Conservation (phyloP, 2,888 invertebrate species). For the Acanthosepion pharaonis region DNA sequence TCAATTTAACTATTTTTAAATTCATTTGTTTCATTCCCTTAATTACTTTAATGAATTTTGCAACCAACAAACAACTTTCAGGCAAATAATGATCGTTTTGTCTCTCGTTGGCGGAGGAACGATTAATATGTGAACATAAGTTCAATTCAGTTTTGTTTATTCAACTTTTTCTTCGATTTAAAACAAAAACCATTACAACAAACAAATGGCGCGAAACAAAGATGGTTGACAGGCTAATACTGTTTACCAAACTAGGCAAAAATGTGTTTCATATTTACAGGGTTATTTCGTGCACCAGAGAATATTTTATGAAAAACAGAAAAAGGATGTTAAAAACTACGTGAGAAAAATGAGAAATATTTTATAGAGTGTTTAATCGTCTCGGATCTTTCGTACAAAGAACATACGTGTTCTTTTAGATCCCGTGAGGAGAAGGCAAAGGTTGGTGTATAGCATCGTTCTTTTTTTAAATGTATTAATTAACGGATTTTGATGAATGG, state of each 20-base stretch:
- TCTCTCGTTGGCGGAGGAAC: not conserved
- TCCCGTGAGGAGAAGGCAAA: not conserved
- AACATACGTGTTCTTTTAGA: not conserved
- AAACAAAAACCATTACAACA: not conserved
- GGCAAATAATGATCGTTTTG: not conserved
- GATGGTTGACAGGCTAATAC: too few relatives aligned
- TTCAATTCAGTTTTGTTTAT: not conserved
- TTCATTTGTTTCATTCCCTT: not conserved
- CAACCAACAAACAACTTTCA: not conserved
- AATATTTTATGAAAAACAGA: too few relatives aligned
- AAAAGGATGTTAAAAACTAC: too few relatives aligned
- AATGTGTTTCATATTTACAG: not conserved
- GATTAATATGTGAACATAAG: not conserved
- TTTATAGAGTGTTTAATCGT: not conserved
- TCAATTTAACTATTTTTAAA: constrained; percentile 22
- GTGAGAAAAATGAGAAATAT: too few relatives aligned
- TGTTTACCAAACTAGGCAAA: too few relatives aligned
- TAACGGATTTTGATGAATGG: not conserved
- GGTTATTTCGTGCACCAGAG: not conserved
- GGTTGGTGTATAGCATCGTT: not conserved
- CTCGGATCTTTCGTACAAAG: not conserved
- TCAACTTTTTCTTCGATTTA: not conserved
- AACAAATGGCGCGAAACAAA: not conserved
- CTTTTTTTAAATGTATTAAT: not conserved
- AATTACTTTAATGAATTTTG: not conserved